Conservation (phyloP, 1,140 invertebrate genomes). For the Cydia strobilella region DNA sequence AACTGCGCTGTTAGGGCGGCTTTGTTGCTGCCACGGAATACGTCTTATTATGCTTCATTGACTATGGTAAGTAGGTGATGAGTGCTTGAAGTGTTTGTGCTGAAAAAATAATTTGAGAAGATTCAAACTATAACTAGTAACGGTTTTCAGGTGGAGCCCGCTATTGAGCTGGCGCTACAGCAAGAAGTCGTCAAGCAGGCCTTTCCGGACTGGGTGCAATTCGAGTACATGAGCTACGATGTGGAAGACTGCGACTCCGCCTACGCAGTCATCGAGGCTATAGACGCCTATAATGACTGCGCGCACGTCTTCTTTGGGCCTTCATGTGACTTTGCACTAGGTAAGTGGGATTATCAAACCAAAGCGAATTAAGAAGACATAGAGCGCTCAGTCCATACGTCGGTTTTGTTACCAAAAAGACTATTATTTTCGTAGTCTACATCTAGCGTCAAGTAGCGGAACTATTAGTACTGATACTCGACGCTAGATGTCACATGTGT, state of each 20-base stretch:
- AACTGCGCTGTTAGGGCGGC: conserved; percentile 80
- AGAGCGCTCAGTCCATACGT: no score
- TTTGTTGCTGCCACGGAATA: conserved; percentile 80
- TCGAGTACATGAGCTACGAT: conserved; percentile 82
- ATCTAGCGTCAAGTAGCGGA: no score
- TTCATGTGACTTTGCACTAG: conserved; percentile 87
- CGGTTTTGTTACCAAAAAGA: no score
- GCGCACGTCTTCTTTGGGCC: conserved; percentile 88
- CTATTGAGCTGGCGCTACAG: conserved; percentile 81
- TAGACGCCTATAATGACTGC: conserved; percentile 85
- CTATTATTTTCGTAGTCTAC: no score
- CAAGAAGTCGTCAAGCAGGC: conserved; percentile 72
- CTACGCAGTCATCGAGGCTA: conserved; percentile 84
- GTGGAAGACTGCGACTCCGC: conserved; percentile 85
- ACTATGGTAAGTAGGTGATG: conserved; percentile 35
- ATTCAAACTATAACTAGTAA: no score
- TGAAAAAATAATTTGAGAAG: no score
- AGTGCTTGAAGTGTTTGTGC: no score
- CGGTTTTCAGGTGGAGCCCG: conserved; percentile 75
- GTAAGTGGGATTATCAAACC: conserved; percentile 79
- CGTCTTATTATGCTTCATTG: conserved; percentile 76
- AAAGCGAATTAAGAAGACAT: no score
- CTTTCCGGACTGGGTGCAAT: conserved; percentile 80
- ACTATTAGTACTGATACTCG: no score
- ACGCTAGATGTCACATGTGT: no score